A percentile compares a stretch with the other conserved stretches of the same genome.
phyloP scores from a whole-genome alignment of 2,797 vertebrate genomes.

The Leptoclinus maculatus region DNA sequence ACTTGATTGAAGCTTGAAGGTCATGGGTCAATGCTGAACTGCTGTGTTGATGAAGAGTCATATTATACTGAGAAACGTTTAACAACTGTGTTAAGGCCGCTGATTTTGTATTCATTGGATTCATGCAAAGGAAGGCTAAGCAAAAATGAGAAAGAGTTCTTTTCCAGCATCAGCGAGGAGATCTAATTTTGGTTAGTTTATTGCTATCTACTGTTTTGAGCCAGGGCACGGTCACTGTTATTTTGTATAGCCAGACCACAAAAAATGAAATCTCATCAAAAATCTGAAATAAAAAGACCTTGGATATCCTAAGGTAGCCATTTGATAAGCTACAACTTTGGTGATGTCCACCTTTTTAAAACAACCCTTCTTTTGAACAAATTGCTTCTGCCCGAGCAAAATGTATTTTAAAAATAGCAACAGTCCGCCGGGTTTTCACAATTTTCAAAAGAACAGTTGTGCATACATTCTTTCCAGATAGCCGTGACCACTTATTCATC shows the following conservation, averaged over 20 bases:
- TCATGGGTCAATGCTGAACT: not conserved
- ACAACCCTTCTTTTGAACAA: not conserved
- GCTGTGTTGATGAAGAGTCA: slow-evolving; percentile 19
- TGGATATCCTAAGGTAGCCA: not conserved
- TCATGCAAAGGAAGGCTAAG: not conserved
- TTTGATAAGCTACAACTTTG: not conserved
- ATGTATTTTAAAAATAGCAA: not conserved
- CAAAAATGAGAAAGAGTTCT: not conserved
- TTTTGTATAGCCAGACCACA: not conserved
- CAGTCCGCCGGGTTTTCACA: not conserved
- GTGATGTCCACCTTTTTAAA: not conserved
- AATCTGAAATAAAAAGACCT: not conserved
- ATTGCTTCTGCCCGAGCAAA: not conserved
- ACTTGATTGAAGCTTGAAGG: not conserved
- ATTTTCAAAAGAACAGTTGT: slow-evolving; percentile 8
- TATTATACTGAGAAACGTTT: slow-evolving; percentile 10
- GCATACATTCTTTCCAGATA: not conserved
- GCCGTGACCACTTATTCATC: slow-evolving; percentile 16
- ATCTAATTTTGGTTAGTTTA: not conserved
- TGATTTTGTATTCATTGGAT: not conserved
- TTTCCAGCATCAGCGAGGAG: not conserved
- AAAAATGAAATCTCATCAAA: not conserved
- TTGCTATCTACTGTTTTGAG: not conserved
- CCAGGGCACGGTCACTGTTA: not conserved
- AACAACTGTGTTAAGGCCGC: slow-evolving; percentile 1